Evolutionary conservation across 1,140 invertebrate genomes (phyloP), one percentile per base, ranked within the genome.

Genomic region (Aphelinus certus): DNA sequence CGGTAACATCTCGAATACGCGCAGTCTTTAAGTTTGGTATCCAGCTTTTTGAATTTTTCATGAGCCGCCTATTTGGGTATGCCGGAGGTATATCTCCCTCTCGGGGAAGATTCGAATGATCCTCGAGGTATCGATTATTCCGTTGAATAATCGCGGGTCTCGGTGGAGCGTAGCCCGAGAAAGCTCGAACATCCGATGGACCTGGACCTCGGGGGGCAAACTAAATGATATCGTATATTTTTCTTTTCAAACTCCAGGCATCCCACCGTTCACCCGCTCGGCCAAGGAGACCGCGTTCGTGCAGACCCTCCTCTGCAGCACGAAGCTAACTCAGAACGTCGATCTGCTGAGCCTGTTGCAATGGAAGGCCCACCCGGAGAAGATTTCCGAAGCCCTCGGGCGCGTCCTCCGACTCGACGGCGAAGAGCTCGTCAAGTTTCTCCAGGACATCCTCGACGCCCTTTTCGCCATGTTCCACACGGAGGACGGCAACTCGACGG

Each of bases 341-440:
- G 96, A 98, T 87, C 87, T 98, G 1, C 85, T 98, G 26, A 95
- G 95, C 47, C 86, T 98, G 3, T 87, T 98, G 0, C 95, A 97
- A 86, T 98, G 96, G 96, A 94, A 95, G 78, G 92, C 93, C 1
- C 92, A 95, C 80, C 95, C 95, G 0, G 94, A 97, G 77, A 91
- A 92, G 77, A 95, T 98, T 64, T 91, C 94, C 73, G 94, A 96
- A 64, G 96, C 96, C 0, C 85, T 98, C 5, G 91, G 93, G 1
- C 90, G 94, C 72, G 93, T 98, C 3, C 85, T 96, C 65, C 90
- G 92, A 1, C 83, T 98, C 0, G 93, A 95, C 79, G 93, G 93
- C 26, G 96, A 97, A 83, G 97, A 98, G 86, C 88, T 97, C n/a
- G 95, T 98, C 0, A 98, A 98, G 87, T 99, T 99, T 87, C 88